These are phyloP conservation scores for Harpegnathos saltator DNA, from an alignment of 1,140 invertebrate species.

Conservation along the genomic window DNA sequence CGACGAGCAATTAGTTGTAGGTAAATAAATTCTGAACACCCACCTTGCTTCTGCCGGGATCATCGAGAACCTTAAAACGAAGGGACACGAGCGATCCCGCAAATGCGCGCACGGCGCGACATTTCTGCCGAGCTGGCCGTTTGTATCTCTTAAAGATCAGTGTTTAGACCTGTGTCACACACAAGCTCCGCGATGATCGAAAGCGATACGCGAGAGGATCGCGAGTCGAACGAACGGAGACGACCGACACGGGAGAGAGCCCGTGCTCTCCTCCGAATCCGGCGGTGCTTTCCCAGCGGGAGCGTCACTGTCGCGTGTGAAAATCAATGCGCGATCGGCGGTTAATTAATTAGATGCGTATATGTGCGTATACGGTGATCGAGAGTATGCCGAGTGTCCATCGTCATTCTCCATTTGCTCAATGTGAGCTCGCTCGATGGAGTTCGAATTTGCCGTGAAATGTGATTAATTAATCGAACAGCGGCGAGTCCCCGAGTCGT, in stretches of 20 bases:
- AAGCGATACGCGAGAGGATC: slow-evolving; percentile 38
- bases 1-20: slow-evolving; percentile 77
- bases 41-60: slow-evolving; percentile 80
- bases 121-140: slow-evolving; percentile 70
- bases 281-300: no score
- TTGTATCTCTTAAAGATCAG: slow-evolving; percentile 63
- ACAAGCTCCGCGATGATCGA: slow-evolving; percentile 45
- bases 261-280: no score
- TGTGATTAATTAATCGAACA: no score
- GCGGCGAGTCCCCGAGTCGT: no score
- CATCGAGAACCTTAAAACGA: slow-evolving; percentile 73
- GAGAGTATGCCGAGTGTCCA: no score
- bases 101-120: slow-evolving; percentile 24
- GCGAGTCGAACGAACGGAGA: slow-evolving; percentile 42
- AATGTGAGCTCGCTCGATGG: neutral
- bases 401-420: neutral
- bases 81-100: slow-evolving; percentile 47
- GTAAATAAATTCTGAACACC: slow-evolving; percentile 80
- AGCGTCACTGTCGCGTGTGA: no score
- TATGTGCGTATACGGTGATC: no score
- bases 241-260: slow-evolving; percentile 28
- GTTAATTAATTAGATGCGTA: no score
- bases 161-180: slow-evolving; percentile 70
- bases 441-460: neutral
- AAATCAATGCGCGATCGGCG: no score